Evolutionary conservation across 2,113 vertebrate genomes (phyloP), one percentile per base, ranked within the genome.

Genomic region (Sceloporus undulatus): DNA sequence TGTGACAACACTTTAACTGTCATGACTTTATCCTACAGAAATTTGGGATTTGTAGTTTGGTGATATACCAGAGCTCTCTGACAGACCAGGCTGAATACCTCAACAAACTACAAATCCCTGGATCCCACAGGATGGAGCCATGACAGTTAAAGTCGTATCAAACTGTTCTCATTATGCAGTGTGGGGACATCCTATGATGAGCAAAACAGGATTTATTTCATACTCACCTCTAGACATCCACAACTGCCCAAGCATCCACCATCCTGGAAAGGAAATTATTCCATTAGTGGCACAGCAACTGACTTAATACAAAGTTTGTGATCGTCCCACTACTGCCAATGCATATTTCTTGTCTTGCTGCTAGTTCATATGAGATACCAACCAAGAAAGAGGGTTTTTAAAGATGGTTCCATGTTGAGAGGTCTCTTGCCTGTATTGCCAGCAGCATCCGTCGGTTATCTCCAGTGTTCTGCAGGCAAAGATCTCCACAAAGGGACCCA

Each of bases 221-320:
- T 62, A 73, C 83, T 74, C 70, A 85, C 66, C 70, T 73, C 21
- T 40, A 59, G 70, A 76, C 0, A 8, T 18, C n/a, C 71, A 25
- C 10, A n/a, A 74, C 34, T 76, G 71, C n/a, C 73, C 18, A 16
- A 54, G 5, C 54, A 76, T 34, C 71, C 73, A 85, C 52, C 71
- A 85, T 18, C 54, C 84, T 85, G 34, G 19, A 59, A 85, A 85
- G 56, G 16, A 85, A 56, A 77, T 75, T 7, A 62, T 25, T 40
- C 56, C 10, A n/a, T 85, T 77, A 85, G 54, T 65, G 14, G 4
- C 14, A 65, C 11, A 34, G n/a, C 5, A 29, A 40, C 9, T 3
- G 34, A 75, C 11, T 19, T 16, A 75, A 85, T 25, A 14, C 5
- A 9, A 77, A 85, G 6, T 23, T 16, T 19, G 14, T 42, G 25